Evolutionary conservation across 2,888 invertebrate species (phyloP).

Genomic region (Acanthococcus lagerstroemiae): DNA sequence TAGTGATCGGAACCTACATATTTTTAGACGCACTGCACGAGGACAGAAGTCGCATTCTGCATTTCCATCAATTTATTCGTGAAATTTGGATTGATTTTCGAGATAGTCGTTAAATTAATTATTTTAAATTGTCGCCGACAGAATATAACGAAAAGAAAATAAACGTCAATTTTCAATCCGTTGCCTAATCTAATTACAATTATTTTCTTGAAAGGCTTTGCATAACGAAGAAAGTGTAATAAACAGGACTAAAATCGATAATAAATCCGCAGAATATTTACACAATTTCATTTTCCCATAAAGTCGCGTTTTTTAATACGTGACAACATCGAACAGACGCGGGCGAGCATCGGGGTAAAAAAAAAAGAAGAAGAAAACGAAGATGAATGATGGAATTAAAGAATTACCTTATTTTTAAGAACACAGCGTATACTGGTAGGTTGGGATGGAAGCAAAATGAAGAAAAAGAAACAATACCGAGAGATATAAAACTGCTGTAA

Average conservation of each 20-base stretch:
- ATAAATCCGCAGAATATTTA: constrained; percentile 26
- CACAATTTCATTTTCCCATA: constrained; percentile 28
- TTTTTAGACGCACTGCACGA: no score
- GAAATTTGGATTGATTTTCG: no score
- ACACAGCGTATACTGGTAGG: neutral
- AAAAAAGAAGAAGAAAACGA: constrained; percentile 20
- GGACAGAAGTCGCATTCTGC: no score
- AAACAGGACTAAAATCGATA: constrained; percentile 18
- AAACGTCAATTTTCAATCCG: neutral
- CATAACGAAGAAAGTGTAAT: neutral
- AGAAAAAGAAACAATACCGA: constrained; percentile 29
- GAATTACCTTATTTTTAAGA: constrained; percentile 25
- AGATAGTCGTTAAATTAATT: no score
- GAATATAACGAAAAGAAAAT: no score
- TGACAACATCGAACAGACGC: constrained; percentile 8
- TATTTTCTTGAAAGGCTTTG: neutral
- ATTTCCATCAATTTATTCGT: no score
- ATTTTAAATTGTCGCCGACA: no score
- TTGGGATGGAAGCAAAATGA: constrained; percentile 1
- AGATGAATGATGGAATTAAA: constrained; percentile 31
- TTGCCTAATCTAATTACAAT: neutral
- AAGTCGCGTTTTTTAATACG: constrained; percentile 15
- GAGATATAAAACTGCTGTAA: constrained; percentile 31
- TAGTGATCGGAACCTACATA: no score
- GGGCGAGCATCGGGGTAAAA: neutral